Evolutionary conservation across 2,113 vertebrate genomes (phyloP), one percentile per base, ranked within the genome.

Genomic region (Bagarius yarrelli): DNA sequence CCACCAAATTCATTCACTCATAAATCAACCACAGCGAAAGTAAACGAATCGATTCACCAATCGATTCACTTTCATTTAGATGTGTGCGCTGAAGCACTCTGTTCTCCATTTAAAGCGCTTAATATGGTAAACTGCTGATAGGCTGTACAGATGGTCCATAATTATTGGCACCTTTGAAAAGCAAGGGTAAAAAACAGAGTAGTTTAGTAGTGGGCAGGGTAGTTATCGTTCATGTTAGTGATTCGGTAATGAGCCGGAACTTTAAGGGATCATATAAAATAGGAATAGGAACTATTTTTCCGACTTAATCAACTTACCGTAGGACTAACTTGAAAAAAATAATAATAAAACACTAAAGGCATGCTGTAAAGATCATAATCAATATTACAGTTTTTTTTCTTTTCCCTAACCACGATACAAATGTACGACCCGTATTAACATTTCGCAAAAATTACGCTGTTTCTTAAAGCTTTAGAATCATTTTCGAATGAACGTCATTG

Each of bases 131-230:
- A 40, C 36, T 40, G 21, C 64, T 40, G 63, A 40, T 36, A n/a
- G 21, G 47, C 5, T 15, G 14, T 47, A 47, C 23, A 27, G 5
- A 9, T 13, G 36, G 2, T 70, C 6, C n/a, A 11, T 71, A 71
- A 71, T 5, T 71, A 53, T 71, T 53, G 69, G 47, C 69, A 53
- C 47, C 47, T n/a, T 52, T 32, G 23, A n/a, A n/a, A 47, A 71
- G 18, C 1, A 70, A 6, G 67, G 14, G 44, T 27, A 56, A 5
- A n/a, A n/a, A 40, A 67, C 34, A 67, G 13, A 36, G 23, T 3
- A 0, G 2, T 64, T 34, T 18, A 40, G 3, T 34, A 16, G 18
- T 13, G 2, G 21, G 23, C 23, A 30, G 16, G 63, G 34, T 2
- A 14, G 0, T 6, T 23, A n/a, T 9, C 21, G 2, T 69, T 8